Evolutionary conservation across 2,113 vertebrate genomes (phyloP), one percentile per base, ranked within the genome.

Genomic region (Tinamus guttatus): DNA sequence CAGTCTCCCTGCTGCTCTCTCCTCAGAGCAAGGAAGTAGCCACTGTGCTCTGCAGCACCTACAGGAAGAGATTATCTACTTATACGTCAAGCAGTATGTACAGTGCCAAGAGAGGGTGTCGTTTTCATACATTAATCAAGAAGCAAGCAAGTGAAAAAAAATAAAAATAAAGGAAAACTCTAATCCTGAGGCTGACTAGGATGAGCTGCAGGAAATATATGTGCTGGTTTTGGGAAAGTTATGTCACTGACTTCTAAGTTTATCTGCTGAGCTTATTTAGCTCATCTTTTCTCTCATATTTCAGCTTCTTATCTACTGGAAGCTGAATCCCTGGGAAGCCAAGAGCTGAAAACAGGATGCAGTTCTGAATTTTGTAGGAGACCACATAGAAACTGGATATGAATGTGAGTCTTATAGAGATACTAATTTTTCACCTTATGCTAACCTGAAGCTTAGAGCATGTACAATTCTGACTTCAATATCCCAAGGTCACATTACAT

Each of bases 381-480:
- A 87, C n/a, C 3, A 0, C 3, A 85, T 40, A 27, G 36, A 89
- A 25, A 13, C n/a, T 34, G 86, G 51, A 56, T 54, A 62, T 14
- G 88, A 71, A 52, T 0, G 1, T 4, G 62, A 77, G 63, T 73
- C 85, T 93, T 85, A 34, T 34, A 69, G 70, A 83, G 21, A 20
- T 30, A 32, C 8, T 40, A 67, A 13, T 82, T 90, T 71, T 81
- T 82, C 30, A 91, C 74, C 19, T 81, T 90, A 49, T 32, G 45
- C 77, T 83, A 74, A 85, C 40, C 45, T 64, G 60, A 83, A 47
- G n/a, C 25, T 69, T 71, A 77, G 41, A 89, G 80, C 52, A 54
- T 24, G 20, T 62, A 88, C 65, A 86, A 86, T 91, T 74, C 63
- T 89, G 18, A 89, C n/a, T 91, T 89, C 84, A 85, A 74, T 90